These are phyloP conservation scores for Episyrphus balteatus DNA, from an alignment of 1,140 invertebrate genomes.

Conservation along the genomic window DNA sequence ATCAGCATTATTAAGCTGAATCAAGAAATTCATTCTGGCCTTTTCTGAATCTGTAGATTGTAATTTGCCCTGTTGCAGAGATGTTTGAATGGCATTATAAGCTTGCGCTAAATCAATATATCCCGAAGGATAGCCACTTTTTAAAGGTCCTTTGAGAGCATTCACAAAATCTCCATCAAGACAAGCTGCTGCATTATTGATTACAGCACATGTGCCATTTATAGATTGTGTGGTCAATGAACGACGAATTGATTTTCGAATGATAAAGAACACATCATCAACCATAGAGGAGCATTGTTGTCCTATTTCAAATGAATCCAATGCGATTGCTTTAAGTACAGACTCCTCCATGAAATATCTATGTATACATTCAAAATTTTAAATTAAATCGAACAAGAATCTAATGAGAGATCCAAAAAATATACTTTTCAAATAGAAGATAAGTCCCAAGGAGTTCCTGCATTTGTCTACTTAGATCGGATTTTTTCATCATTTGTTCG, in stretches of 20 bases:
- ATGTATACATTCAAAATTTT: background rate
- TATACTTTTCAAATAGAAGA: conserved; percentile 74
- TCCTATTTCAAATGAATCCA: conserved; percentile 63
- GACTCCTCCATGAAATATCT: conserved; percentile 92
- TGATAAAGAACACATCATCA: conserved; percentile 96
- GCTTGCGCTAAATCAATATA: conserved; percentile 71
- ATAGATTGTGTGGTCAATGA: conserved; percentile 81
- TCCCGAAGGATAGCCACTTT: conserved; percentile 77
- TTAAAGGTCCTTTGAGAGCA: conserved; percentile 61
- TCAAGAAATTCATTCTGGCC: conserved; percentile 38
- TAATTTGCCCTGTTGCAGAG: conserved; percentile 70
- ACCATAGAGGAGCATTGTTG: conserved; percentile 84
- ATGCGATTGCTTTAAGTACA: conserved; percentile 81
- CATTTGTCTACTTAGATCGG: conserved; percentile 69
- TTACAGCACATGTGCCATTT: conserved; percentile 91
- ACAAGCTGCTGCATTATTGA: conserved; percentile 85
- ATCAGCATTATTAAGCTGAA: conserved; percentile 86
- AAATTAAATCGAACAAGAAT: background rate
- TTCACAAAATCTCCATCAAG: conserved; percentile 79
- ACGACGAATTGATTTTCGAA: conserved; percentile 88
- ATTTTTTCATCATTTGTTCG: conserved; percentile 60
- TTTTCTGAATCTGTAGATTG: conserved; percentile 74
- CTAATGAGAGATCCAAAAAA: background rate
- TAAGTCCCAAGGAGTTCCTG: conserved; percentile 88
- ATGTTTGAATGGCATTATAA: conserved; percentile 67